Evolutionary conservation across 2,797 vertebrate genomes (phyloP).

Genomic region (Coccyzus lansbergi): DNA sequence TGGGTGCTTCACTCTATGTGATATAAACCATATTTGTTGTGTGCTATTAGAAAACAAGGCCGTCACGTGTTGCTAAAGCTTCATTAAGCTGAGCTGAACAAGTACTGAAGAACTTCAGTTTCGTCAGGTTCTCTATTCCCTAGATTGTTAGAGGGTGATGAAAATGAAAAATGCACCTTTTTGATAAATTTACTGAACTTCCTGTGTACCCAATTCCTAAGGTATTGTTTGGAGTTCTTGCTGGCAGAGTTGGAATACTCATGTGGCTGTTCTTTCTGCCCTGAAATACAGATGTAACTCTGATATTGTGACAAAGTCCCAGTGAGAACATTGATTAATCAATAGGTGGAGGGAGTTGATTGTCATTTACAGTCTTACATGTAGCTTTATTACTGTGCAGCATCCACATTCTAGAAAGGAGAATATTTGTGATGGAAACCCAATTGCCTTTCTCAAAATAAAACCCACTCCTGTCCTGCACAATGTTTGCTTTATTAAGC

Average conservation of each 20-base stretch:
- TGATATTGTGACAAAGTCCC: background rate
- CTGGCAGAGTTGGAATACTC: background rate
- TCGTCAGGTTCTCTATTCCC: background rate
- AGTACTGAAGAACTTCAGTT: background rate
- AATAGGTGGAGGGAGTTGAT: background rate
- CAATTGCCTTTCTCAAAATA: background rate
- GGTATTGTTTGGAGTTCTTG: background rate
- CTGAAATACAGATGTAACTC: background rate
- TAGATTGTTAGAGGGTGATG: background rate
- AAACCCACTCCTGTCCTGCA: background rate
- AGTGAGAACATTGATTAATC: background rate
- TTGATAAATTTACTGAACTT: background rate
- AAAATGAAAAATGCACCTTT: background rate
- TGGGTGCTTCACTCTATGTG: background rate
- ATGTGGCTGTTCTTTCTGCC: background rate
- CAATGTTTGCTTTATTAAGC: background rate
- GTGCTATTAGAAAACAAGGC: background rate
- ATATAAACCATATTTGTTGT: background rate
- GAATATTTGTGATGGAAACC: background rate
- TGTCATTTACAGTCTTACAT: background rate
- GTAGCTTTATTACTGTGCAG: background rate
- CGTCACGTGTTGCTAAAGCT: fast-evolving
- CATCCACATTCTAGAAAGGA: background rate
- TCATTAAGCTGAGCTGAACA: background rate
- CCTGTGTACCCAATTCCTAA: background rate